Percentiles rank a stretch among this genome's conserved stretches.
These are phyloP conservation scores for Hystrix brachyura DNA, from an alignment of 2,113 vertebrate species.

Conservation along the genomic window DNA sequence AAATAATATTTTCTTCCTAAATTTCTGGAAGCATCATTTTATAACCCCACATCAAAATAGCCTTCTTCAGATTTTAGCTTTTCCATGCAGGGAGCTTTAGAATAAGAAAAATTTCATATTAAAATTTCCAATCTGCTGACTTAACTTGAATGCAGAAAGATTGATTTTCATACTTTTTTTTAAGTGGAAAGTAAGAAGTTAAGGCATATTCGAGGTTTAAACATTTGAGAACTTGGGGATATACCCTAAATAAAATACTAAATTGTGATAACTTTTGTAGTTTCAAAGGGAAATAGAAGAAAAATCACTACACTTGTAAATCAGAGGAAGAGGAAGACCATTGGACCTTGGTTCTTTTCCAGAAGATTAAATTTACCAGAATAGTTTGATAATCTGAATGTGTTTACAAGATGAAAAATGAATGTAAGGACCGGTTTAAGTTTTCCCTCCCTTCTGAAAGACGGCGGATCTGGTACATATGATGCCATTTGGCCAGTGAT, in stretches of 20 bases:
- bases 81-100: constrained; percentile 1
- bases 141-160: constrained; percentile 38
- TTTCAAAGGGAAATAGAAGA: constrained; percentile 6
- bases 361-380: not conserved
- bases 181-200: constrained; percentile 13
- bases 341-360: not conserved
- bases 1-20: constrained; percentile 35
- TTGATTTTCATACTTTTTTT: constrained; percentile 58
- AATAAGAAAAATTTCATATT: constrained; percentile 46
- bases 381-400: not conserved
- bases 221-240: constrained; percentile 7
- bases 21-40: not conserved
- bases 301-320: not conserved
- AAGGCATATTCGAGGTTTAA: not conserved
- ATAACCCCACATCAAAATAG: constrained; percentile 41
- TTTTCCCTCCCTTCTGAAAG: not conserved
- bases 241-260: not conserved
- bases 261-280: not conserved
- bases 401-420: not conserved
- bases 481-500: not conserved
- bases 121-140: constrained; percentile 24
- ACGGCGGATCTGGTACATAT: not conserved
- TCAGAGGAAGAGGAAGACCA: not conserved
- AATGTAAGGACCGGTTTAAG: not conserved
- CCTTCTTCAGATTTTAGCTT: constrained; percentile 27